These are phyloP conservation scores for Mythimna vitellina DNA, from an alignment of 2,888 invertebrate species.

Conservation along the genomic window DNA sequence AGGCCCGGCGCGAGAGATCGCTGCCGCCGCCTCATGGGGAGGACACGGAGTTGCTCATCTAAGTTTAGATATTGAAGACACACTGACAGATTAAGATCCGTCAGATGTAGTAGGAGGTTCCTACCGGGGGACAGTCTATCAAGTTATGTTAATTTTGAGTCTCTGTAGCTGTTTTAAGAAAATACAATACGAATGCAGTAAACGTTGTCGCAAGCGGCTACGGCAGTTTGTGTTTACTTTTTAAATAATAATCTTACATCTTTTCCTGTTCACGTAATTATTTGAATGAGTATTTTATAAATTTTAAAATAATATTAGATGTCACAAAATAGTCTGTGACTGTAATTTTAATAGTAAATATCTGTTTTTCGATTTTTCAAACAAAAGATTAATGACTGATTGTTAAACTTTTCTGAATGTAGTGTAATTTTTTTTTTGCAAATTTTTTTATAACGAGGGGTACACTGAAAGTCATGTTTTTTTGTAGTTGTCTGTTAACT, in stretches of 20 bases:
- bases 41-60: too few relatives aligned
- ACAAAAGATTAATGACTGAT: neutral
- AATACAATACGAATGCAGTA: neutral
- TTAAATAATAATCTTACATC: neutral
- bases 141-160: conserved; percentile 9
- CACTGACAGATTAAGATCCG: too few relatives aligned
- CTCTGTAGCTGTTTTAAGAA: neutral
- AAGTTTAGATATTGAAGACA: too few relatives aligned
- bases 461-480: too few relatives aligned
- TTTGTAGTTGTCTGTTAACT: too few relatives aligned
- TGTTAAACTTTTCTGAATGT: too few relatives aligned
- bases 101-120: too few relatives aligned
- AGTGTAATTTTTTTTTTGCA: too few relatives aligned
- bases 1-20: too few relatives aligned
- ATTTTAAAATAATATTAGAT: neutral
- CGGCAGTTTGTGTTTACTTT: neutral
- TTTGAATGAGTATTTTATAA: neutral
- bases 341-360: neutral
- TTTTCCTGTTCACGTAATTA: conserved; percentile 7
- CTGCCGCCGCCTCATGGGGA: too few relatives aligned
- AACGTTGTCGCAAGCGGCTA: neutral
- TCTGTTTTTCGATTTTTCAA: neutral
- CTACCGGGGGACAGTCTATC: neutral
- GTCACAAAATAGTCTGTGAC: too few relatives aligned
- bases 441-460: too few relatives aligned